Evolutionary conservation across 2,888 invertebrate genomes (phyloP).

Genomic region (Spilarctia lutea): DNA sequence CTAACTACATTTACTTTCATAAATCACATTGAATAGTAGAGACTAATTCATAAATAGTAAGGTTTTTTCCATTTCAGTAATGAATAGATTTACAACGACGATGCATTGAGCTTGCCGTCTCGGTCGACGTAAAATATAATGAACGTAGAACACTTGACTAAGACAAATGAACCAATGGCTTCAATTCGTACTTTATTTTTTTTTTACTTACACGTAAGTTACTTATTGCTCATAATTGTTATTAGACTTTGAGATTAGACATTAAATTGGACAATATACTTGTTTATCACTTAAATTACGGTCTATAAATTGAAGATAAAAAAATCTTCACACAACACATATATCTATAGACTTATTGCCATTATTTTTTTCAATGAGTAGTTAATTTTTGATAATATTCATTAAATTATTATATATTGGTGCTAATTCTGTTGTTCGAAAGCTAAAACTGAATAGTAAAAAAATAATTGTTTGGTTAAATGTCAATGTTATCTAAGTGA

Average conservation of each 20-base stretch:
- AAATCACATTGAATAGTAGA: background rate
- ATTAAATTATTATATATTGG: too few relatives aligned
- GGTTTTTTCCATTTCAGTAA: constrained; percentile 11
- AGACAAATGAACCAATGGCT: constrained; percentile 12
- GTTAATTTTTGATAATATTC: too few relatives aligned
- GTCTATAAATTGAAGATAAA: too few relatives aligned
- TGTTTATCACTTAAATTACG: too few relatives aligned
- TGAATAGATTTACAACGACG: constrained; percentile 2
- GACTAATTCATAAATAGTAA: background rate
- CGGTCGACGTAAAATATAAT: constrained; percentile 14
- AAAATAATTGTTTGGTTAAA: too few relatives aligned
- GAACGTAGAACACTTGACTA: constrained; percentile 5
- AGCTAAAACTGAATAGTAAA: too few relatives aligned
- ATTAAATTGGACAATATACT: background rate
- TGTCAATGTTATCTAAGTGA: too few relatives aligned
- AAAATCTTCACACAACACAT: too few relatives aligned
- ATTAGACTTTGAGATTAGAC: background rate
- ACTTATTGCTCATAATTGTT: background rate
- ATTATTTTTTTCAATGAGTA: too few relatives aligned
- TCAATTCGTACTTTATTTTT: background rate
- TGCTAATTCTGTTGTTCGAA: too few relatives aligned
- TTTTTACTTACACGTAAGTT: background rate
- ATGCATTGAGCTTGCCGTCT: constrained; percentile 12
- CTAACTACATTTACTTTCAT: background rate
- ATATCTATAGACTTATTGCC: too few relatives aligned